Base-by-base conservation (phyloP, 2,797 vertebrate species). In the Meda fulgida region DNA sequence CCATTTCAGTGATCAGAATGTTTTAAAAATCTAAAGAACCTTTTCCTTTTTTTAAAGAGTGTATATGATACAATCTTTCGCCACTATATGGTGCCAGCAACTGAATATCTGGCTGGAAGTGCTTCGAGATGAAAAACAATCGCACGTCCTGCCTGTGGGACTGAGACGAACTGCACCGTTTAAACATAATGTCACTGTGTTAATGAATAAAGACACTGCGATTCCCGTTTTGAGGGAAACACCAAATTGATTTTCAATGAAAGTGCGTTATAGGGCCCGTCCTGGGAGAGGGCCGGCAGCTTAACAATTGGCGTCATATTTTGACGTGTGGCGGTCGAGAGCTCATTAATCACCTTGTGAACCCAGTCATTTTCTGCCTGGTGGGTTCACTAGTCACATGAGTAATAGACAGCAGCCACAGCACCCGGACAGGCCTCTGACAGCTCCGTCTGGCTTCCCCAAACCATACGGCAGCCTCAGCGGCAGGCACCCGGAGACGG, bases 341-440 rank as follows among this genome's bases (percentile, higher is more conserved):
- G 83, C 91, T 95, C 92, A 94, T 95, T 95, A 95, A 96, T 95
- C 94, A 95, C 93, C 92, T 92, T 48, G 91, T 94, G 94, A 94
- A 95, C 94, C 92, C 89, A 86, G 92, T 91, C 93, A 92, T 92
- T 94, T 94, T 89, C 91, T 91, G 93, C 92, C 94, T 94, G 91
- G 90, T 90, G 93, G 94, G 93, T 94, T 94, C 94, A 91, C 86
- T 78, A 85, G 90, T 91, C 92, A 91, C 92, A 93, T 91, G 90
- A 93, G 91, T 93, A 92, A 93, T 90, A 92, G 93, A 94, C 92
- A 93, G 92, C 84, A 90, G 88, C 92, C 91, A 91, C 77, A 87
- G 78, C 84, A 93, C 89, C 86, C 89, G 88, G 90, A 89, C 84
- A 91, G 91, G 87, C 92, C 89, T 87, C 88, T 92, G 93, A 95